Evolutionary conservation across 2,113 vertebrate genomes (phyloP).

Genomic region (Regulus satrapa): DNA sequence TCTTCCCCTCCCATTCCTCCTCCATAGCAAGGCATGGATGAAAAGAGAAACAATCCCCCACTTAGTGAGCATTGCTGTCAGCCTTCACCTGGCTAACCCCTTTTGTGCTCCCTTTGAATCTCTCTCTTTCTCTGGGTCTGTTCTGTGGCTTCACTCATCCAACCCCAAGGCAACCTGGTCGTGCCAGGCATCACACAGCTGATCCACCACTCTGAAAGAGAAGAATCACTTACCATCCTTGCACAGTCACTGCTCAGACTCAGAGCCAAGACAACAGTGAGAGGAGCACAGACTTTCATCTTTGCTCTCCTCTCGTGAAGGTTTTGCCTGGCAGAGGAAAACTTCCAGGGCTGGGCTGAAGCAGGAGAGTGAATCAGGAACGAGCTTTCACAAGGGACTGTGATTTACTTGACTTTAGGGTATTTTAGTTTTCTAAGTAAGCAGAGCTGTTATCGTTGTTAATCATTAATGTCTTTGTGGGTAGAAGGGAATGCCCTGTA

Average conservation of each 20-base stretch:
- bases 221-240: constrained; percentile 48
- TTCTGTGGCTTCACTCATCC: not conserved
- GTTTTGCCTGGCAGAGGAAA: not conserved
- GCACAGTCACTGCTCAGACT: constrained; percentile 23
- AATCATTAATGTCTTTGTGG: constrained; percentile 57
- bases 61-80: not conserved
- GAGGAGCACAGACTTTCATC: constrained; percentile 42
- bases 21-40: not conserved
- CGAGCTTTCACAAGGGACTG: not conserved
- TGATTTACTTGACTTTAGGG: constrained; percentile 10
- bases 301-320: not conserved
- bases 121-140: not conserved
- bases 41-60: no score
- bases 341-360: not conserved
- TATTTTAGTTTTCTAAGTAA: constrained; percentile 44
- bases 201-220: not conserved
- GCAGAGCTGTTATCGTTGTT: constrained; percentile 3
- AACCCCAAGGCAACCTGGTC: not conserved
- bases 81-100: not conserved
- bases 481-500: not conserved
- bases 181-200: not conserved
- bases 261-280: constrained; percentile 37
- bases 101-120: not conserved
- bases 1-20: not conserved
- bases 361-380: not conserved